Base-by-base conservation (phyloP, 2,888 invertebrate species). In the Megamerina dolium region DNA sequence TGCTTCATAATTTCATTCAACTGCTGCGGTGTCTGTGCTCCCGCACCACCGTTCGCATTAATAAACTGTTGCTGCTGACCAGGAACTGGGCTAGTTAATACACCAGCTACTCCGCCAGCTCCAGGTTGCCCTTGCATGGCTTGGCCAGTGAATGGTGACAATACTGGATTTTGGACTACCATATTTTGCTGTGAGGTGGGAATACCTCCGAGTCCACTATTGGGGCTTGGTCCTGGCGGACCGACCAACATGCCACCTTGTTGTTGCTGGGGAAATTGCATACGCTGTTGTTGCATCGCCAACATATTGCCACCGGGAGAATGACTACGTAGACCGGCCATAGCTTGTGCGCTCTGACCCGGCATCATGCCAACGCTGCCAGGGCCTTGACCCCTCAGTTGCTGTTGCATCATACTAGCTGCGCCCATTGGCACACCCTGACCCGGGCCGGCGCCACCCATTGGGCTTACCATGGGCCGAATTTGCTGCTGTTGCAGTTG, bases 221-320 rank as follows among this genome's bases (percentile, higher is more conserved):
- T 85, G 5, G 87, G 87, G 68, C 85, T 86, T 5, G 86, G 87
- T 5, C 85, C 87, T 0, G 87, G 83, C 29, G 84, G 80, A 3
- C 85, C 83, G 9, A 86, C 86, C 30, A 84, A 64, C 56, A 72
- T 60, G 33, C 57, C 66, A 19, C 61, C 58, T 41, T 68, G 72
- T 30, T 61, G 64, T 30, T 61, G 64, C 46, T 69, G 72, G 27
- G 73, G 71, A 43, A 74, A 75, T 43, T 75, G 73, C 59, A 75
- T 70, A 21, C 72, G 76, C 57, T 79, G 80, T 37, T 76, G 74
- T 39, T 67, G 68, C 39, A 70, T 45, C 16, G 66, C 77, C 53
- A 67, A 60, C 72, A 82, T 78, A 38, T 80, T 79, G 38, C 69
- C 69, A 27, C 64, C 68, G 3, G 85, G 84, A 17, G 84, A 84